Conservation (phyloP, 2,797 vertebrate species). For the Phoebastria nigripes region DNA sequence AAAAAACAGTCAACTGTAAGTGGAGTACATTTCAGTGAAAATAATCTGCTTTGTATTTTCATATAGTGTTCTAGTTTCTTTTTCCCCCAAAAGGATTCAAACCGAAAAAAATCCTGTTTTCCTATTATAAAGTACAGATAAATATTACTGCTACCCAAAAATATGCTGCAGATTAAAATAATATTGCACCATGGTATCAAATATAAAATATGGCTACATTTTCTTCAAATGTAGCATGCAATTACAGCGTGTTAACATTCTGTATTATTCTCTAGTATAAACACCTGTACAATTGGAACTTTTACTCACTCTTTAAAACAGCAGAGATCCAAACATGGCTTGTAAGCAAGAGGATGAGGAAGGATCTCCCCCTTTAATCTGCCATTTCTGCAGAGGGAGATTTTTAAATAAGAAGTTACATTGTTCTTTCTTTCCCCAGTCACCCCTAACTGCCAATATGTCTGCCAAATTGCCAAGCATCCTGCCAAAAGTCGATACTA, state of each 20-base stretch:
- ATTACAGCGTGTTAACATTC: not conserved
- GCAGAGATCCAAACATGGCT: conserved; percentile 69
- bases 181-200: not conserved
- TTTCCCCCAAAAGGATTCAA: not conserved
- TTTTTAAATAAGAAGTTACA: conserved; percentile 74
- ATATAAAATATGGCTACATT: not conserved
- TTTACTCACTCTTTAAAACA: conserved; percentile 76
- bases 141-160: not conserved
- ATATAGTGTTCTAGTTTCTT: not conserved
- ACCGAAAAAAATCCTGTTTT: not conserved
- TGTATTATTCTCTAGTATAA: conserved; percentile 4
- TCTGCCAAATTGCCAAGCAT: not conserved
- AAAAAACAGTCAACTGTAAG: not conserved
- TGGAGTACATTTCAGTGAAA: not conserved
- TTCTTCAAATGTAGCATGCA: not conserved
- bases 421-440: conserved; percentile 40
- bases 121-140: not conserved
- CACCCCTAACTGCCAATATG: conserved; percentile 26
- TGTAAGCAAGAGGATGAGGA: conserved; percentile 69
- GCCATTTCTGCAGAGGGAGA: conserved; percentile 76
- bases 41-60: not conserved
- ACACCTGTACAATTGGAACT: conserved; percentile 54
- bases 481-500: not conserved
- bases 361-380: conserved; percentile 67
- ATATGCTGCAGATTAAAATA: not conserved